Evolutionary conservation across 2,797 vertebrate species (phyloP).

Genomic region (Xenentodon cancila): DNA sequence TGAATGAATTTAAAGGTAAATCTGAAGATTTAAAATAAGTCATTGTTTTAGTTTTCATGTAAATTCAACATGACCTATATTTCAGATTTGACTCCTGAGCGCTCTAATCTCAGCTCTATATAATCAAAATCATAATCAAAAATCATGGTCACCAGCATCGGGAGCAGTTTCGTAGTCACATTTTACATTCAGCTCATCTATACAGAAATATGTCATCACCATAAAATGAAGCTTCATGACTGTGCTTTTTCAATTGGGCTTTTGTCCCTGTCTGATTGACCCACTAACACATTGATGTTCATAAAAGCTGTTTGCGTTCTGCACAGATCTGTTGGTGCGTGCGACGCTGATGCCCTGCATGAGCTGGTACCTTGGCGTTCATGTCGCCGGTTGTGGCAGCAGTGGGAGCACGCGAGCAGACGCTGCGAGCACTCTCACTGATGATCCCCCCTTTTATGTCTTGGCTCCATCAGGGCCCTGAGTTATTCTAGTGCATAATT

Average conservation of each 20-base stretch:
- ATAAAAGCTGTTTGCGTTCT: slow-evolving; percentile 6
- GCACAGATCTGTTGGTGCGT: slow-evolving; percentile 13
- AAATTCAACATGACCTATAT: too few species aligned
- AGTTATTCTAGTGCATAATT: slow-evolving; percentile 99
- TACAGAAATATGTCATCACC: too few species aligned
- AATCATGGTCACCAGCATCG: too few species aligned
- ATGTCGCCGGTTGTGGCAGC: slow-evolving; percentile 66
- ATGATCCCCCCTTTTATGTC: slow-evolving; percentile 94
- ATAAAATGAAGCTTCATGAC: not conserved
- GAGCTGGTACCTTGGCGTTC: slow-evolving; percentile 53
- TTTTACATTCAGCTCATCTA: not conserved
- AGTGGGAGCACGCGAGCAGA: slow-evolving; percentile 82
- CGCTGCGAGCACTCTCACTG: slow-evolving; percentile 85
- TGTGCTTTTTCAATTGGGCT: not conserved
- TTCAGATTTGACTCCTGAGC: too few species aligned
- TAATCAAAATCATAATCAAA: too few species aligned
- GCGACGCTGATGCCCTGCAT: slow-evolving; percentile 11
- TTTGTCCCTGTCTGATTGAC: slow-evolving; percentile 14
- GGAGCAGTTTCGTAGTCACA: not conserved
- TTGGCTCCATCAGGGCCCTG: slow-evolving; percentile 85
- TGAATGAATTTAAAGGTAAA: too few species aligned
- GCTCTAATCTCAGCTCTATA: too few species aligned
- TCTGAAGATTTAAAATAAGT: too few species aligned
- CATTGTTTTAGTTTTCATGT: too few species aligned
- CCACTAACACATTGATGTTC: slow-evolving; percentile 33